Conservation (phyloP, 1,140 invertebrate genomes). For the Macrobrachium rosenbergii region DNA sequence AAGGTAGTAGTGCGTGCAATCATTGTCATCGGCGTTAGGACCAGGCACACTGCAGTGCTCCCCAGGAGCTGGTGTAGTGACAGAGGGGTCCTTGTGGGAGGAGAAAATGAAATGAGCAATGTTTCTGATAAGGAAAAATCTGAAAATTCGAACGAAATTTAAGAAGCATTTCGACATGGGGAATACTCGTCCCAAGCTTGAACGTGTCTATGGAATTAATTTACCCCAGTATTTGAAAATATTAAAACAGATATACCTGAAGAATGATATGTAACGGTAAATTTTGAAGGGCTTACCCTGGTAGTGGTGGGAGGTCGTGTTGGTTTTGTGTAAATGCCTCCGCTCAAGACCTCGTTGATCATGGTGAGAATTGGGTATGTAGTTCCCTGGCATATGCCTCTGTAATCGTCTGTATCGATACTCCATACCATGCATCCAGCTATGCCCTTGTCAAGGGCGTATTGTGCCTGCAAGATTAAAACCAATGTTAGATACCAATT, state of each 20-base stretch:
- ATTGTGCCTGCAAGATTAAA: conserved; percentile 70
- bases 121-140: neutral
- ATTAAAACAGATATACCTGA: too few relatives aligned
- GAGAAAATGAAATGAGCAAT: neutral
- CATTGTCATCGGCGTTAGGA: neutral
- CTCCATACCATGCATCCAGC: conserved; percentile 81
- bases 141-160: too few relatives aligned
- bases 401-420: conserved; percentile 81
- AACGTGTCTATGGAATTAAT: too few relatives aligned
- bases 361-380: conserved; percentile 20
- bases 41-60: conserved; percentile 12
- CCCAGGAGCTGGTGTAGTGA: neutral
- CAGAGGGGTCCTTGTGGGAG: neutral
- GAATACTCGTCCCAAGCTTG: too few relatives aligned
- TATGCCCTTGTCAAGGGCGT: conserved; percentile 72
- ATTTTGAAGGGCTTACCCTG: too few relatives aligned
- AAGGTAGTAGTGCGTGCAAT: conserved; percentile 37
- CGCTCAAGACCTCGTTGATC: neutral
- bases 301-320: too few relatives aligned
- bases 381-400: conserved; percentile 72
- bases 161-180: too few relatives aligned
- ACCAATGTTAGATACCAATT: neutral
- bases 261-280: too few relatives aligned
- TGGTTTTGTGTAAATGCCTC: too few relatives aligned
- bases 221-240: too few relatives aligned